phyloP scores from a whole-genome alignment of 2,888 invertebrate genomes.

The Dynastes hyllus region DNA sequence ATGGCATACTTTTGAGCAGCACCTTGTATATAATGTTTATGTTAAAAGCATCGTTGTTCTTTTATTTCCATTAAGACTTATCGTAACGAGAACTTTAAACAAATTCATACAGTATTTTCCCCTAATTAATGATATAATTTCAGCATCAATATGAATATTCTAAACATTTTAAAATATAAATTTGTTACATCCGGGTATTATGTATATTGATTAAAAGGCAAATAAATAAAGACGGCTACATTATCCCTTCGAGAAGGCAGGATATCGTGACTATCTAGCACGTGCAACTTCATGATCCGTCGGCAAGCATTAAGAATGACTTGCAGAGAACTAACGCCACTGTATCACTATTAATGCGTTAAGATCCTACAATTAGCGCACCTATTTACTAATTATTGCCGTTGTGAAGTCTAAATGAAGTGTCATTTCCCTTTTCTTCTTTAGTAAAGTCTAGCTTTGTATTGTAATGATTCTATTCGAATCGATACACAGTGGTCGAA shows the following conservation, averaged over 20 bases:
- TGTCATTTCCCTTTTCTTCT: neutral
- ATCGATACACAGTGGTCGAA: too few species aligned
- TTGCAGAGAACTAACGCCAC: constrained; percentile 36
- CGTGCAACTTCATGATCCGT: constrained; percentile 35
- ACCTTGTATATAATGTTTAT: too few species aligned
- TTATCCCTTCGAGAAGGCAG: constrained; percentile 21
- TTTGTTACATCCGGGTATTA: constrained; percentile 23
- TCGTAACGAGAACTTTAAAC: too few species aligned
- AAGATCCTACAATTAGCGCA: constrained; percentile 17
- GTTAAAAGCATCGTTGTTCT: too few species aligned
- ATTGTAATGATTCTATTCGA: neutral
- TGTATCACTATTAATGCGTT: constrained; percentile 8
- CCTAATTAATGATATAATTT: too few species aligned
- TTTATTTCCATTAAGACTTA: too few species aligned
- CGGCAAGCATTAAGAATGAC: constrained; percentile 45
- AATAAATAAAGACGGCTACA: constrained; percentile 37
- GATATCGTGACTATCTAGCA: constrained; percentile 44
- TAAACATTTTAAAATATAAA: neutral
- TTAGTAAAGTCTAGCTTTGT: neutral
- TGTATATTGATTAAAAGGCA: constrained; percentile 37
- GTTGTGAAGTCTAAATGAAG: too few species aligned
- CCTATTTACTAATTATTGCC: constrained; percentile 17
- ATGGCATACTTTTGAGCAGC: too few species aligned
- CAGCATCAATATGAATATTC: neutral
- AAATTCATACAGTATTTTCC: too few species aligned